phyloP scores from a whole-genome alignment of 2,797 vertebrate genomes.

The Rhadinocentrus ornatus region DNA sequence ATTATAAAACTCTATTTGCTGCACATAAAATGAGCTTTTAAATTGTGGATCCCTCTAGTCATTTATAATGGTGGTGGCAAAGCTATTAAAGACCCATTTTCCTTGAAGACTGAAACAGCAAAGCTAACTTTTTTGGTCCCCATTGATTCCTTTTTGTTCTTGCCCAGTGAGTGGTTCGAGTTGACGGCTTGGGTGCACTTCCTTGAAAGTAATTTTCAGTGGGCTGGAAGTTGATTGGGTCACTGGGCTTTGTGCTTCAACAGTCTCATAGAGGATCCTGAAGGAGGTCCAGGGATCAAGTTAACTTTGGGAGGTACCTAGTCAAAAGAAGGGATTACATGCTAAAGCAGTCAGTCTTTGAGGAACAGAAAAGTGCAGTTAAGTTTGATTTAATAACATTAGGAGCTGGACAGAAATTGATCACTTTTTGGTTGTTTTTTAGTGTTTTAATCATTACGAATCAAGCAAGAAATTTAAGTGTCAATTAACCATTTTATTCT shows the following conservation, averaged over 20 bases:
- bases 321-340: rapidly evolving
- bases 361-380: not conserved
- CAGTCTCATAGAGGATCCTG: not conserved
- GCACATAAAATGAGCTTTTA: not conserved
- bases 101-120: not conserved
- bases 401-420: not conserved
- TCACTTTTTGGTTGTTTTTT: not conserved
- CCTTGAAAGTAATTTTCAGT: constrained; percentile 26
- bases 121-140: not conserved
- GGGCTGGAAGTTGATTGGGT: constrained; percentile 18
- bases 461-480: not conserved
- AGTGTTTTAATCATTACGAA: not conserved
- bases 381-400: not conserved
- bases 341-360: not conserved
- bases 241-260: constrained; percentile 8
- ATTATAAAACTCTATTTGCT: not conserved
- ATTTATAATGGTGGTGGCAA: not conserved
- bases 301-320: not conserved
- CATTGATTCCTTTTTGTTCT: constrained; percentile 32
- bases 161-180: constrained; percentile 5
- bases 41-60: not conserved
- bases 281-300: not conserved
- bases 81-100: not conserved
- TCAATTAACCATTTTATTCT: not conserved
- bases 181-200: not conserved